phyloP scores from a whole-genome alignment of 2,797 vertebrate species.

The Setipinna tenuifilis region DNA sequence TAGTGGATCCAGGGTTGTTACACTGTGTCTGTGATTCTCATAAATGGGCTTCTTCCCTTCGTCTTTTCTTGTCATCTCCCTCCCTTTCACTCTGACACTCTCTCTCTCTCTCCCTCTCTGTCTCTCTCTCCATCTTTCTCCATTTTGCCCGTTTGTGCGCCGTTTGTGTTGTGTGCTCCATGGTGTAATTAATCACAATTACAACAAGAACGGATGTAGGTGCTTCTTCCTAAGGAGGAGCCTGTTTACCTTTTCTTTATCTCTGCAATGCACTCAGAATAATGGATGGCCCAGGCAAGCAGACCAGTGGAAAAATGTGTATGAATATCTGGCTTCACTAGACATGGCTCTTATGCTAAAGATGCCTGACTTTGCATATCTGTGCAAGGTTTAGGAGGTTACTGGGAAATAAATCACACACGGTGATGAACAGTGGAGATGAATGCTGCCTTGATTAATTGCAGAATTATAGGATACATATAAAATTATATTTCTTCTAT shows the following conservation, averaged over 20 bases:
- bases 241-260: constrained; percentile 24
- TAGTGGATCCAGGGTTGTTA: constrained; percentile 19
- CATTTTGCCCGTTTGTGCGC: not conserved
- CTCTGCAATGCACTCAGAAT: constrained; percentile 17
- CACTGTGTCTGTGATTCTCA: not conserved
- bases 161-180: not conserved
- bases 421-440: not conserved
- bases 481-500: constrained; percentile 8
- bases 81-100: not conserved
- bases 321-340: constrained; percentile 15
- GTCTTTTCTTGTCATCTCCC: constrained; percentile 29
- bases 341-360: constrained; percentile 15
- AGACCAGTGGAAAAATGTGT: not conserved
- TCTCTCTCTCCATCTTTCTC: not conserved
- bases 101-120: not conserved
- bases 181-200: constrained; percentile 26
- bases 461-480: constrained; percentile 5
- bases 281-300: constrained; percentile 12
- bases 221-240: constrained; percentile 22
- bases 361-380: constrained; percentile 15
- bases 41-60: not conserved
- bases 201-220: constrained; percentile 22
- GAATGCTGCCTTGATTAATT: constrained; percentile 13
- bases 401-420: constrained; percentile 14
- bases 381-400: constrained; percentile 3